Evolutionary conservation across 2,113 vertebrate genomes (phyloP), one percentile per base, ranked within the genome.

Genomic region (Psilopsiagon aurifrons): DNA sequence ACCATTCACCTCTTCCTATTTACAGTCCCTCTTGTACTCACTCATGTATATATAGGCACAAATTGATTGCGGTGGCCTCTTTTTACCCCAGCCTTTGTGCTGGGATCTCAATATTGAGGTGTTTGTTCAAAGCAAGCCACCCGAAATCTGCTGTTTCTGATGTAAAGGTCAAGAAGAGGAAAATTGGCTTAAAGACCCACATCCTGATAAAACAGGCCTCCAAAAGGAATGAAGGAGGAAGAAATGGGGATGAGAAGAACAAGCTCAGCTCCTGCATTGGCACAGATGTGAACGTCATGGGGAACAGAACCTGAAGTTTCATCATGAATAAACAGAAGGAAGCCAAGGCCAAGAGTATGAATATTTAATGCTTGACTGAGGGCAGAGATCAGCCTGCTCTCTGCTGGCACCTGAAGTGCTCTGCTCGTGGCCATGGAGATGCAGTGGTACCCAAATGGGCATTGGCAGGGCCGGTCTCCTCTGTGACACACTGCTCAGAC

Each of bases 281-380:
- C 90, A 25, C 41, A 2, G 0, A 73, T 78, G 69, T 4, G 9
- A 33, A 64, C 0, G 0, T 66, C 88, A 69, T 0, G 0, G 17
- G 83, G 90, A 87, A 76, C 90, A 87, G 87, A 3, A 20, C 64
- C 74, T 8, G 12, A 66, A 81, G 60, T 31, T 63, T 64, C 18
- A 11, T 22, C 39, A 93, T 86, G 88, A 83, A 94, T 80, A 95
- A 96, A 93, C 49, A 92, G 37, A 16, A 39, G 33, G 90, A 6
- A 11, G 37, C 79, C 71, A 57, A 90, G 92, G 93, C 57, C 75
- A 62, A 70, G 87, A 0, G 49, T 1, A 77, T 55, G 92, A 95
- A 90, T 86, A 90, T 83, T 95, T 39, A 60, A 86, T 77, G 66
- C 29, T 4, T 10, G 83, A 43, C 49, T 3, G 82, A 15, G 35